Evolutionary conservation across 2,888 invertebrate species (phyloP).

Genomic region (Chrysopilus asiliformis): DNA sequence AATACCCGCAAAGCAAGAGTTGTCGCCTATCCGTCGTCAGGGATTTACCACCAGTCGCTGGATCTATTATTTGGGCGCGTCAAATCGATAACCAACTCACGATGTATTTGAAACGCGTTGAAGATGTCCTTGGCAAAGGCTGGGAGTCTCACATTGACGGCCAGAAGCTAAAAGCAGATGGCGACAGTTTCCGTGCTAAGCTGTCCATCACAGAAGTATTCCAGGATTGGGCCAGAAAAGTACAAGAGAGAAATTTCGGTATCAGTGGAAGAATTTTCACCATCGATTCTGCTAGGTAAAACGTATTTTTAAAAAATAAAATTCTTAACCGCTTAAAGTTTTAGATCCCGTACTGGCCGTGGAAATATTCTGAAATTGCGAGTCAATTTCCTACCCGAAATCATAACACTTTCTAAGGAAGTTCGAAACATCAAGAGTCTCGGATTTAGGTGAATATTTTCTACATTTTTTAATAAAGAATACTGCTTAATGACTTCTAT

Average conservation of each 20-base stretch:
- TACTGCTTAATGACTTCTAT: background rate
- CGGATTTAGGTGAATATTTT: conserved; percentile 53
- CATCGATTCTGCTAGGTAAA: conserved; percentile 59
- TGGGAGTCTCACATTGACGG: conserved; percentile 99
- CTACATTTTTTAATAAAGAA: background rate
- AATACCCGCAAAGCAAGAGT: conserved; percentile 90
- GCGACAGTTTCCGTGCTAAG: conserved; percentile 93
- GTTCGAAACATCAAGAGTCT: conserved; percentile 91
- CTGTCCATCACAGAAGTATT: conserved; percentile 95
- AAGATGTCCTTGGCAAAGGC: conserved; percentile 94
- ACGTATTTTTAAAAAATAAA: background rate
- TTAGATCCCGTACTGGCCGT: conserved; percentile 52
- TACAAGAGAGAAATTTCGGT: conserved; percentile 86
- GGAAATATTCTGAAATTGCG: conserved; percentile 77
- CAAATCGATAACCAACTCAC: conserved; percentile 96
- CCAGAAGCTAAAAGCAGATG: conserved; percentile 91
- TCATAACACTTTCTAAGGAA: conserved; percentile 96
- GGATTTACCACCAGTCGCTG: conserved; percentile 93
- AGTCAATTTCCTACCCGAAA: conserved; percentile 94
- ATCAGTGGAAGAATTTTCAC: conserved; percentile 90
- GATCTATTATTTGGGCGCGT: conserved; percentile 97
- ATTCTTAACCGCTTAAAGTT: background rate
- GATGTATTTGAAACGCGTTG: conserved; percentile 90
- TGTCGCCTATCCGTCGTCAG: conserved; percentile 81
- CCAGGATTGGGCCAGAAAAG: conserved; percentile 93